A percentile compares a stretch with the other conserved stretches of the same genome.
Evolutionary conservation across 1,140 invertebrate genomes (phyloP).

Genomic region (Drosophila repletoides): DNA sequence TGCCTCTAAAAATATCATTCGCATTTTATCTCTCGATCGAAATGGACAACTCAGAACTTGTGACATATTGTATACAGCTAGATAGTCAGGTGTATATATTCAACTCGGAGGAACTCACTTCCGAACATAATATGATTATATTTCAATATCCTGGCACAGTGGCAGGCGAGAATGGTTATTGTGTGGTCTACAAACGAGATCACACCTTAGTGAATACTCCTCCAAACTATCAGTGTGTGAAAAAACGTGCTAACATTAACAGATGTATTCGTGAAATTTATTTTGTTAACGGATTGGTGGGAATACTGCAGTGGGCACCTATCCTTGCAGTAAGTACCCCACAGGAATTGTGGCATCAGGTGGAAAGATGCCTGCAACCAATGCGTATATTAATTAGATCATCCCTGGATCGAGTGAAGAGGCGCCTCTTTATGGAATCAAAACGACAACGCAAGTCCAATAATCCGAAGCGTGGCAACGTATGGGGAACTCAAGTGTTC

Average conservation of each 20-base stretch:
- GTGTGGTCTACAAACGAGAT: conserved; percentile 62
- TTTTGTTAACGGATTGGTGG: conserved; percentile 39
- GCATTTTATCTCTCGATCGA: background rate
- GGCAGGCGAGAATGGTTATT: conserved; percentile 33
- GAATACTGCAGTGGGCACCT: conserved; percentile 46
- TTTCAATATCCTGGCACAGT: conserved; percentile 30
- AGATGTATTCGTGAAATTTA: conserved; percentile 69
- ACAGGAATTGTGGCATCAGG: conserved; percentile 47
- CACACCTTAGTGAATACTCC: conserved; percentile 55
- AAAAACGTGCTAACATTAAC: conserved; percentile 60
- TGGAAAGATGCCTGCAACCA: conserved; percentile 49
- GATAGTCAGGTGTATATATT: conserved; percentile 52
- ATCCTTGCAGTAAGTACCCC: conserved; percentile 5
- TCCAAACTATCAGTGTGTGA: conserved; percentile 54
- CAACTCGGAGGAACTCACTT: conserved; percentile 49
- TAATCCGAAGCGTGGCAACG: conserved; percentile 19
- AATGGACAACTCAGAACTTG: conserved; percentile 43
- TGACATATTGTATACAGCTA: conserved; percentile 45
- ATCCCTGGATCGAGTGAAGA: conserved; percentile 55
- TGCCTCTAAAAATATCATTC: background rate
- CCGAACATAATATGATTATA: conserved; percentile 54
- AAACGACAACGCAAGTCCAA: conserved; percentile 23
- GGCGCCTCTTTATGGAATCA: conserved; percentile 54
- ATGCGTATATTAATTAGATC: background rate
- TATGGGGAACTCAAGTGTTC: conserved; percentile 39